Percentiles rank a stretch among this genome's conserved stretches.
Evolutionary conservation across 2,113 vertebrate species (phyloP).

Genomic region (Eulemur macaco): DNA sequence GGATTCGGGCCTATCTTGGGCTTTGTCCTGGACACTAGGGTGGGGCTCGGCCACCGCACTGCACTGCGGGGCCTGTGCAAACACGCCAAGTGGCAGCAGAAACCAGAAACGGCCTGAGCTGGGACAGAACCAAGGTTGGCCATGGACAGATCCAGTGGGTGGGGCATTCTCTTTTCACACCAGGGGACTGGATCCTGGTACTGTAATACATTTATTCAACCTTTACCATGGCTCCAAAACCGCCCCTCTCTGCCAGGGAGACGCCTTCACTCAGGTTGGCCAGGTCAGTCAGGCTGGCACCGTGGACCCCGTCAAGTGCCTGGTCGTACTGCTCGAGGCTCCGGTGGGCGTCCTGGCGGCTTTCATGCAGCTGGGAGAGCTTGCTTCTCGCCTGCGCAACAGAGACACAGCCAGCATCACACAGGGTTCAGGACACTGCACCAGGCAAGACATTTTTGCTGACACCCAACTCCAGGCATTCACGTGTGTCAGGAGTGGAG

Average conservation of each 20-base stretch:
- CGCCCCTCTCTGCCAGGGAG: slow-evolving; percentile 89
- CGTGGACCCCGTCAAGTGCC: slow-evolving; percentile 90
- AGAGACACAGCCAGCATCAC: not conserved
- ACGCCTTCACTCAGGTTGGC: slow-evolving; percentile 92
- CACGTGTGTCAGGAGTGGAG: not conserved
- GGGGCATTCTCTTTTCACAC: not conserved
- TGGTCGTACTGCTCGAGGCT: slow-evolving; percentile 92
- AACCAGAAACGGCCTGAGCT: not conserved
- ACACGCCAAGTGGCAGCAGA: not conserved
- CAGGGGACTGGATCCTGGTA: not conserved
- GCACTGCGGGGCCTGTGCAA: fast-evolving
- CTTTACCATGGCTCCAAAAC: slow-evolving; percentile 89
- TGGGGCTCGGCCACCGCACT: not conserved
- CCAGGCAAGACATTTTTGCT: not conserved
- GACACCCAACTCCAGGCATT: not conserved
- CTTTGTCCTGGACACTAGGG: not conserved
- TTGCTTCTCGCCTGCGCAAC: slow-evolving; percentile 92
- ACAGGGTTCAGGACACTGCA: fast-evolving
- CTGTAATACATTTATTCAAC: not conserved
- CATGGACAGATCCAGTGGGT: not conserved
- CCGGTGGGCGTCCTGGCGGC: slow-evolving; percentile 91
- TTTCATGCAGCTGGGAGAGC: slow-evolving; percentile 94
- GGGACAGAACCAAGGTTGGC: not conserved
- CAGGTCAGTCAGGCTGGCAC: slow-evolving; percentile 92
- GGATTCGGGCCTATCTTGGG: not conserved